Evolutionary conservation across 2,888 invertebrate genomes (phyloP), one percentile per base, ranked within the genome.

Genomic region (Lottia gigantea): DNA sequence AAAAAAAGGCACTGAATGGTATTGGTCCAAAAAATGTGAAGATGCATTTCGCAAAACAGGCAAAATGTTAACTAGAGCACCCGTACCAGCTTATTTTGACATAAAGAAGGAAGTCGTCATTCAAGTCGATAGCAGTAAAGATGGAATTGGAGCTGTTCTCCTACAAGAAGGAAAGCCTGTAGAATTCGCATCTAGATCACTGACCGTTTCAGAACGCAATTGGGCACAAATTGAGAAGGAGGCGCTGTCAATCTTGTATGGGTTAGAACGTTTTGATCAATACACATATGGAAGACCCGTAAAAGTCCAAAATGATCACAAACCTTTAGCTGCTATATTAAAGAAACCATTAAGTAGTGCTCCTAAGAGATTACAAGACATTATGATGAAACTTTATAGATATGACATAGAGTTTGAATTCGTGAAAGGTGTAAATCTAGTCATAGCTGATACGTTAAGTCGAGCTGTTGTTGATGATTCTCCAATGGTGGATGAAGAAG

Each of bases 211-310:
- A 14, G 75, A 79, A 67, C 55, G 68, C 40, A 75, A 75, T 19
- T 80, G 76, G 78, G 77, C 79, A 8, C 78, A 78, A 19, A 78
- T 75, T n/a, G 78, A 78, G 66, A 77, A 78, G 47, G 78, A 76
- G 68, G 71, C 75, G 6, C 49, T 68, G 63, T 49, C 65, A 1
- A 63, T 69, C 16, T 67, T 71, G 12, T 78, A 64, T 72, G 75
- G 76, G 12, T 72, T 74, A 2, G 77, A 78, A 46, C 68, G 74
- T 15, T 78, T 79, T 63, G 70, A 78, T 67, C 78, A 77, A 62
- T 80, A 78, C 47, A 76, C 77, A 8, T 79, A 74, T 67, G 76
- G 77, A 23, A 46, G 73, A 14, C 67, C 64, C 6, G 68, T 75
- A 1, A 70, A 19, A 4, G 67, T 74, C 1, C 14, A 72, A 1